Evolutionary conservation across 2,888 invertebrate genomes (phyloP), one percentile per base, ranked within the genome.

Genomic region (Nymphalis urticae): DNA sequence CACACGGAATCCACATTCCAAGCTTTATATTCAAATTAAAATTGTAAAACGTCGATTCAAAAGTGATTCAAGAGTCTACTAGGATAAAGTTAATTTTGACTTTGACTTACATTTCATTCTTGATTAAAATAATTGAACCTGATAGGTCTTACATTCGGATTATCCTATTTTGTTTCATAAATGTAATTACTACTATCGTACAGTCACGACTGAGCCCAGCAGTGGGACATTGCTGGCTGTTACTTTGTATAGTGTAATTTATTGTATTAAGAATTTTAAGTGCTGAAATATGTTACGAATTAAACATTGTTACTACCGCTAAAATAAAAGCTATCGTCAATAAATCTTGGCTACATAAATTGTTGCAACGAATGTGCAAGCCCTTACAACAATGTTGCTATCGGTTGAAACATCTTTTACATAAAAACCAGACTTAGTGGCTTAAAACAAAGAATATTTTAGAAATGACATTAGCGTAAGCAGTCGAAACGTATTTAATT

Each of bases 321-420:
- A 50, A 8, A 50, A 50, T n/a, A 50, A 50, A 50, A n/a, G 50
- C 19, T n/a, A 50, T 50, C 50, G 50, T 50, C 19, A 50, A 50
- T 50, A 19, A n/a, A 50, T 50, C 50, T 19, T 50, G 42, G 42
- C 42, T 50, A 1, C 17, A 7, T 19, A 19, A 17, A 50, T 50
- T 50, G n/a, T 17, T 50, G 19, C 50, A 50, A 16, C 5, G 17
- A n/a, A 19, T 19, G 50, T 50, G 50, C 6, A n/a, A n/a, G 8
- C 42, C 19, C 19, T 50, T 19, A 50, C 50, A 50, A 50, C 50
- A 50, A 17, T 50, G 50, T 50, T 50, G 50, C 50, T n/a, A 50
- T 50, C 50, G 50, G 13, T 13, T 42, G 13, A 50, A 8, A 50
- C n/a, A 50, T 50, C 50, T n/a, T 50, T n/a, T 17, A 17, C 50